phyloP scores from a whole-genome alignment of 2,888 invertebrate genomes.

The Vesta saturnalis region DNA sequence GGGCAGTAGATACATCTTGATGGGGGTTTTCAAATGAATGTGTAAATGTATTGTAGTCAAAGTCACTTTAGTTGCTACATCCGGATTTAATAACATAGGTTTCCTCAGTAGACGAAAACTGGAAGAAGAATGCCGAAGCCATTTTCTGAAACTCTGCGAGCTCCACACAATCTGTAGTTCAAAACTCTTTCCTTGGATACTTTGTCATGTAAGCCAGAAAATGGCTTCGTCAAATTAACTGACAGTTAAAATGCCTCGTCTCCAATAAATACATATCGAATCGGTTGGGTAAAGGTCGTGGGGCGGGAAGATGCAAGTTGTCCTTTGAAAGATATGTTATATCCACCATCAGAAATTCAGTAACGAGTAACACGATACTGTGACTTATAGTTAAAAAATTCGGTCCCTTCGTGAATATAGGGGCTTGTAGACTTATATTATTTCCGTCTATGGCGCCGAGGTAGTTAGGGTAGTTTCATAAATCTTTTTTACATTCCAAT shows the following conservation, averaged over 20 bases:
- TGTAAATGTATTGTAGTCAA: neutral
- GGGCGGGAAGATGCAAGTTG: neutral
- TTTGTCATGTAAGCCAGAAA: neutral
- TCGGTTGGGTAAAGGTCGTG: slow-evolving; percentile 1
- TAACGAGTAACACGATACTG: neutral
- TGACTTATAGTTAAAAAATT: neutral
- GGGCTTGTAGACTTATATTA: neutral
- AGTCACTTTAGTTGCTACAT: neutral
- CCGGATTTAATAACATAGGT: neutral
- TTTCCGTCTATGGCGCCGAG: no score
- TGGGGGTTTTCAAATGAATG: neutral
- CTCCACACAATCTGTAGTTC: no score
- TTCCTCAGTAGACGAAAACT: neutral
- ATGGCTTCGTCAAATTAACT: neutral
- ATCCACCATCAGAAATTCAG: no score
- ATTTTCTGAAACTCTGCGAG: neutral
- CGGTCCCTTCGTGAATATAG: no score
- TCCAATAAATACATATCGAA: neutral
- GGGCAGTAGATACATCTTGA: neutral
- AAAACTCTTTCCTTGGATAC: neutral
- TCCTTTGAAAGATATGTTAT: no score
- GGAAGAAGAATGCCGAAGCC: neutral
- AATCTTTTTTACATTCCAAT: no score
- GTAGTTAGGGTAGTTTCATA: no score
- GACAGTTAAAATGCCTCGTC: neutral